Conservation (phyloP, 2,888 invertebrate species). For the Masnerella sp. region DNA sequence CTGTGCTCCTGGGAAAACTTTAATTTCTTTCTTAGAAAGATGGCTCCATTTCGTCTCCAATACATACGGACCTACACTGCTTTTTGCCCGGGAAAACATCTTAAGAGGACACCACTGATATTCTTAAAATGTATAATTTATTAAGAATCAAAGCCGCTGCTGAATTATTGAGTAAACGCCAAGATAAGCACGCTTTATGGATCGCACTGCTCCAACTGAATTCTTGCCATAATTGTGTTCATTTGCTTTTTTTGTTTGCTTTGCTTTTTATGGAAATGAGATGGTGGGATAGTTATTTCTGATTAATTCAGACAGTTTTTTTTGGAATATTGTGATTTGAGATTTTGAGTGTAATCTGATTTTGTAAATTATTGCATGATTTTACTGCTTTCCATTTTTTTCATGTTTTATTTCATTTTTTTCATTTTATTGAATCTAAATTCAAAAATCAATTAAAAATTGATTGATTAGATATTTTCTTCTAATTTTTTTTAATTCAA, state of each 20-base stretch:
- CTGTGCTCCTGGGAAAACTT: slow-evolving; percentile 72
- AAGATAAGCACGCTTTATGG: slow-evolving; percentile 7
- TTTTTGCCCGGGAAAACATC: slow-evolving; percentile 35
- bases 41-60: slow-evolving; percentile 65
- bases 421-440: too few species aligned
- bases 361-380: too few species aligned
- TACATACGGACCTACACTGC: slow-evolving; percentile 50
- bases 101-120: slow-evolving; percentile 42
- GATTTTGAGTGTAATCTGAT: too few species aligned
- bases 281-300: too few species aligned
- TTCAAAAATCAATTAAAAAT: too few species aligned
- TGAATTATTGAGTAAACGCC: slow-evolving; percentile 46
- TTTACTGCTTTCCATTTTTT: too few species aligned
- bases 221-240: slow-evolving; percentile 8
- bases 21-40: slow-evolving; percentile 74
- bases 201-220: neutral
- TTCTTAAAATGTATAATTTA: slow-evolving; percentile 50
- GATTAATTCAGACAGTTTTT: too few species aligned
- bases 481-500: too few species aligned
- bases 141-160: slow-evolving; percentile 44
- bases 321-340: too few species aligned
- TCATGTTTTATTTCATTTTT: too few species aligned
- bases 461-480: too few species aligned
- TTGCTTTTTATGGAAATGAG: too few species aligned
- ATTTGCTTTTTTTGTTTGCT: neutral